Base-by-base conservation (phyloP, 1,140 invertebrate species). In the Aleiodes sp. region DNA sequence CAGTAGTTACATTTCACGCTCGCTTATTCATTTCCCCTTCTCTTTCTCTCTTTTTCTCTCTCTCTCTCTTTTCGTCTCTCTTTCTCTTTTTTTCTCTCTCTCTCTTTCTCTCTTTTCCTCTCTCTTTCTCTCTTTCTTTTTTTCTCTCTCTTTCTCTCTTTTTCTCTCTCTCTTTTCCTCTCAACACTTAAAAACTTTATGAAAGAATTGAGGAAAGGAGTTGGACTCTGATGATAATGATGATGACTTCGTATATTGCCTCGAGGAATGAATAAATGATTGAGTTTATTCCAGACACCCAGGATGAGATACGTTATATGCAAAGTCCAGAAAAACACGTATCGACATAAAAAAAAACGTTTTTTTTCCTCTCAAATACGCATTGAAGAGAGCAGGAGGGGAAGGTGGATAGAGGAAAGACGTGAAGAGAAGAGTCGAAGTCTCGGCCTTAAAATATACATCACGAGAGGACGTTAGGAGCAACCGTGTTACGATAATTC, bases 241-340 rank as follows among this genome's bases (percentile, higher is more conserved):
- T 52, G 46, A 52, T 52, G 46, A 26, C 46, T 67, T 39, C 52
- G 10, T 16, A 24, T 52, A 52, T 52, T 21, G 46, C 46, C 46
- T 37, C 29, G 28, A 57, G 52, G 19, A 21, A 62, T 62, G 31
- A 62, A 16, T 33, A 62, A 46, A 24, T 52, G 63, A 56, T 29
- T 29, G 21, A 19, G 37, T 24, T 12, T 16, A 28, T 60, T 39
- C 52, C 16, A 39, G 37, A 16, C 14, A 59, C n/a, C 59, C 41
- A 43, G 41, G 28, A 33, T 24, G 31, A 65, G 21, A 57, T 29
- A 60, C 24, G 63, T 52, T 31, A 41, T 60, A 70, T 62, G 41
- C 65, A 72, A 72, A 68, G 70, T 72, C 65, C 70, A 71, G 61
- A 29, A 70, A 62, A 70, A 70, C 56, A 71, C 65, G 21, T 41